Conservation (phyloP, 2,797 vertebrate genomes). For the Sebastes kiyomatsui region DNA sequence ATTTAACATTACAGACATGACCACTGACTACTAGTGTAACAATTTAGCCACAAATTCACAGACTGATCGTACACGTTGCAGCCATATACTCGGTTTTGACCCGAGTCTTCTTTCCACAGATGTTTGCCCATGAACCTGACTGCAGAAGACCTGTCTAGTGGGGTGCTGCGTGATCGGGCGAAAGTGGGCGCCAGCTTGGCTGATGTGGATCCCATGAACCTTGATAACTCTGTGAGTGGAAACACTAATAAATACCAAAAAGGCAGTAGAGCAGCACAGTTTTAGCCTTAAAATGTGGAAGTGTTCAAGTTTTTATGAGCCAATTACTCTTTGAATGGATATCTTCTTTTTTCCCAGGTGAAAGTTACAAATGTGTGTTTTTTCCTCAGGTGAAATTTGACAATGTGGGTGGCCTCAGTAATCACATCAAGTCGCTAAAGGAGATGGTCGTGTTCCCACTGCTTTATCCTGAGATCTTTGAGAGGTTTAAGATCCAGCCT, state of each 20-base stretch:
- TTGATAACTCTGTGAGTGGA: slow-evolving; percentile 91
- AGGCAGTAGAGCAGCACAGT: not conserved
- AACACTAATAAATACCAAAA: not conserved
- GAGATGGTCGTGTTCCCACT: slow-evolving; percentile 99
- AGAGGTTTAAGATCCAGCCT: slow-evolving; percentile 98
- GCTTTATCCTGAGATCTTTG: slow-evolving; percentile 97
- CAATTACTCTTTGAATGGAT: not conserved
- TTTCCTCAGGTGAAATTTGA: slow-evolving; percentile 91
- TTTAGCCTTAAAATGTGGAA: not conserved
- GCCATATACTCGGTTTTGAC: no score
- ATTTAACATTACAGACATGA: no score
- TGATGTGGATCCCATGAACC: slow-evolving; percentile 98
- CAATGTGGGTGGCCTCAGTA: slow-evolving; percentile 93
- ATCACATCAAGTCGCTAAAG: slow-evolving; percentile 97
- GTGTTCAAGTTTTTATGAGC: not conserved
- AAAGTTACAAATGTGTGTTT: not conserved
- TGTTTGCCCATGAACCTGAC: slow-evolving; percentile 97
- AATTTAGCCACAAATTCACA: no score
- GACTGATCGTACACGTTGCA: no score
- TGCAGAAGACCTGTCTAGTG: slow-evolving; percentile 92
- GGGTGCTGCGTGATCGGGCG: slow-evolving; percentile 92
- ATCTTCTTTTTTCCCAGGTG: not conserved
- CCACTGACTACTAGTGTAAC: no score
- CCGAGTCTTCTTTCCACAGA: slow-evolving; percentile 69
- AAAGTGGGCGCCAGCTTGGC: slow-evolving; percentile 98